Percentiles rank a stretch among this genome's conserved stretches.
phyloP scores from a whole-genome alignment of 2,888 invertebrate species.

The Metalampra italica region DNA sequence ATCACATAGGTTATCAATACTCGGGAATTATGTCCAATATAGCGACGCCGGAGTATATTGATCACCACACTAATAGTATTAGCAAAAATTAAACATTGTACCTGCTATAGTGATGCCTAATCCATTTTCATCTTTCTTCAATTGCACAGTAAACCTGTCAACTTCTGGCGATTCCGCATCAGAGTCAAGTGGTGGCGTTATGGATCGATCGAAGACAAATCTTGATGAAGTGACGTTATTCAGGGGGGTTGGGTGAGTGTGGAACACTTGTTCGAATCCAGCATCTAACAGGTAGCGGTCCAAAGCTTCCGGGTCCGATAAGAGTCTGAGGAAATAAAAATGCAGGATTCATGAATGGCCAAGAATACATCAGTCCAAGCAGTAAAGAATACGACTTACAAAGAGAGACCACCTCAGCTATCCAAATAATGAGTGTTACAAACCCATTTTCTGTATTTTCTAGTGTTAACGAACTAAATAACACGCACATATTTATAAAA shows the following conservation, averaged over 20 bases:
- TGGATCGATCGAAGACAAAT: constrained; percentile 60
- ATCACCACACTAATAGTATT: no score
- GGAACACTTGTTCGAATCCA: constrained; percentile 87
- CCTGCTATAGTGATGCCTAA: constrained; percentile 96
- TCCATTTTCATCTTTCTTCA: constrained; percentile 95
- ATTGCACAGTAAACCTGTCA: constrained; percentile 95
- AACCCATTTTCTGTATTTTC: no score
- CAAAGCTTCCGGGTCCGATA: constrained; percentile 92
- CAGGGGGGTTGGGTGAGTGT: constrained; percentile 67
- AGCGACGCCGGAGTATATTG: no score
- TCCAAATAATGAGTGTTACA: no score
- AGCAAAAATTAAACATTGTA: constrained; percentile 12
- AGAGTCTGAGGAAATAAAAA: constrained; percentile 70
- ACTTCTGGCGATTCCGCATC: constrained; percentile 92
- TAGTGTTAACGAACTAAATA: no score
- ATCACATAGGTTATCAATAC: no score
- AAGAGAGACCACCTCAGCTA: no score
- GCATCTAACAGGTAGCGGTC: constrained; percentile 92
- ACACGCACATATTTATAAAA: no score
- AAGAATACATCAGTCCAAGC: no score
- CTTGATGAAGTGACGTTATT: constrained; percentile 39
- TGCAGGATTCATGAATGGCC: background rate
- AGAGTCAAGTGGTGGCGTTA: constrained; percentile 65
- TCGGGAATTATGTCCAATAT: no score
- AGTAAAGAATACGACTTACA: no score